phyloP scores from a whole-genome alignment of 1,140 invertebrate species.

The Galendromus occidentalis region DNA sequence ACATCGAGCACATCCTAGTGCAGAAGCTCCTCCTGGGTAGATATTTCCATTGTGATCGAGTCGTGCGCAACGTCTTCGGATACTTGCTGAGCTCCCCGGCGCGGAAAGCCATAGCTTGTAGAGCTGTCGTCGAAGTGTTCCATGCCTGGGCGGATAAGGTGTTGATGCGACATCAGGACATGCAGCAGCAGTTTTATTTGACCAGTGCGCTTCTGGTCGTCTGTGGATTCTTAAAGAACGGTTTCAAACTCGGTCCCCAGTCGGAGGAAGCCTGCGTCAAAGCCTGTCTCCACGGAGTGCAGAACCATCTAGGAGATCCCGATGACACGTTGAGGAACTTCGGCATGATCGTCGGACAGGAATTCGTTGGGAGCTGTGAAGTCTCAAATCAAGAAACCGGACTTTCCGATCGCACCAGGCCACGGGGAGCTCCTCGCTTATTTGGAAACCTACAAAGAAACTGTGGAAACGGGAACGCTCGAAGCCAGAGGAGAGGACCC shows the following conservation, averaged over 20 bases:
- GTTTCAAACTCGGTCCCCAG: background rate
- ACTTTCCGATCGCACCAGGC: background rate
- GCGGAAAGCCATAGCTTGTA: background rate
- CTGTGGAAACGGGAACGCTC: background rate
- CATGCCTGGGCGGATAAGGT: constrained; percentile 5
- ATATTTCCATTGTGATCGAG: background rate
- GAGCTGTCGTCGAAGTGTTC: background rate
- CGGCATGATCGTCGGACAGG: background rate
- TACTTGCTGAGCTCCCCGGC: background rate
- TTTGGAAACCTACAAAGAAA: background rate
- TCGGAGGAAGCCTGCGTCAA: background rate
- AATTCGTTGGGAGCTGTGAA: background rate
- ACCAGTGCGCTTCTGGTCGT: background rate
- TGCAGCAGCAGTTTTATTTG: background rate
- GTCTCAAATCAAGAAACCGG: background rate
- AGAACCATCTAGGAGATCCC: background rate
- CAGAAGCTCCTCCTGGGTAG: background rate
- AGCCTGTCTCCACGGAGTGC: background rate
- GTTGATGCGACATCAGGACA: background rate
- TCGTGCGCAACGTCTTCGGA: background rate
- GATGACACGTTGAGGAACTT: background rate
- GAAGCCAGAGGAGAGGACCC: background rate
- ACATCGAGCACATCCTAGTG: background rate
- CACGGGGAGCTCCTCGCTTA: background rate
- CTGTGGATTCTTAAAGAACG: background rate